These are phyloP conservation scores for Pan paniscus DNA, from an alignment of 2,113 vertebrate species.

Conservation along the genomic window DNA sequence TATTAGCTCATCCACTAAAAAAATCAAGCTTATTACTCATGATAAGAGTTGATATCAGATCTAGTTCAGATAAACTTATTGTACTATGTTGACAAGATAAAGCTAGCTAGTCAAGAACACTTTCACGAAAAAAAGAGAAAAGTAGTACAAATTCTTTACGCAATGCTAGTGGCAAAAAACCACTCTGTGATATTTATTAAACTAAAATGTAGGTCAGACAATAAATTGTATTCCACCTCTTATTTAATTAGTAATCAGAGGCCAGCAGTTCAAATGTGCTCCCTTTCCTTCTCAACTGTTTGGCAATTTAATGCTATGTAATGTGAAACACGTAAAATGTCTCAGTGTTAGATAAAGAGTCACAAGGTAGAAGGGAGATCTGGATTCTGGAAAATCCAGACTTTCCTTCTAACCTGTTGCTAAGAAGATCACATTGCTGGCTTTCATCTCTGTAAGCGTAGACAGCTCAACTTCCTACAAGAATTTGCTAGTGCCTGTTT, in stretches of 20 bases:
- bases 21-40: not conserved
- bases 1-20: not conserved
- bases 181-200: not conserved
- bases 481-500: not conserved
- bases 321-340: not conserved
- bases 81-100: not conserved
- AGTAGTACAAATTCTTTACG: not conserved
- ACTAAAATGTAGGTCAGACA: not conserved
- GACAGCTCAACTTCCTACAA: not conserved
- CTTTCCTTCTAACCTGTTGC: not conserved
- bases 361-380: not conserved
- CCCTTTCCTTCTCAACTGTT: not conserved
- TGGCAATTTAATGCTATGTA: not conserved
- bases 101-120: not conserved
- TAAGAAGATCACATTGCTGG: not conserved
- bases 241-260: rapidly evolving
- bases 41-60: not conserved
- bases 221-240: not conserved
- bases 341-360: not conserved
- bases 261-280: not conserved
- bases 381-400: not conserved
- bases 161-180: not conserved
- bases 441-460: not conserved
- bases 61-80: not conserved
- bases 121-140: not conserved